Evolutionary conservation across 2,797 vertebrate genomes (phyloP).

Genomic region (Chiroxiphia lanceolata): DNA sequence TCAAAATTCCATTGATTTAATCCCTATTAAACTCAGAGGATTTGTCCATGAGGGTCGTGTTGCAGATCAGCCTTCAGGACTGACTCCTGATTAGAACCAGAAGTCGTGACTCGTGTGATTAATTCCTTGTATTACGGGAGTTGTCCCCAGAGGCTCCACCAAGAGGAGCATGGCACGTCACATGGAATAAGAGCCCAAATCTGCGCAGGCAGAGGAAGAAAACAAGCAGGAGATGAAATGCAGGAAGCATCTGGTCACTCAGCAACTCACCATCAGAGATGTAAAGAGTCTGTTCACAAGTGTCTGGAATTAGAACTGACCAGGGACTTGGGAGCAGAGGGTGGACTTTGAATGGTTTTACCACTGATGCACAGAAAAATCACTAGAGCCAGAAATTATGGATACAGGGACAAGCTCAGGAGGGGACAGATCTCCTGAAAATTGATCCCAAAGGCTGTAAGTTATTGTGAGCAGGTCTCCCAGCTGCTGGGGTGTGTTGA

Average conservation of each 20-base stretch:
- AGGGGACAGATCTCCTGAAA: not conserved
- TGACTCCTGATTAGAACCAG: constrained; percentile 50
- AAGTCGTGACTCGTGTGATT: not conserved
- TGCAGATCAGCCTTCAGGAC: constrained; percentile 20
- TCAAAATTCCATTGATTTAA: constrained; percentile 7
- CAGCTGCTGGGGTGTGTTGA: not conserved
- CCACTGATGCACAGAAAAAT: not conserved
- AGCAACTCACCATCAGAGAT: not conserved
- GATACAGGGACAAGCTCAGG: not conserved
- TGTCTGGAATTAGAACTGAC: not conserved
- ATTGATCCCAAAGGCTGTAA: not conserved
- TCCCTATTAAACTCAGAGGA: constrained; percentile 27
- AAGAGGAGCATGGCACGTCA: not conserved
- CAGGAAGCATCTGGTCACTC: not conserved
- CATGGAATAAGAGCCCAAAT: not conserved
- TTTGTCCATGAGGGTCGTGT: not conserved
- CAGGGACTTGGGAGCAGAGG: not conserved
- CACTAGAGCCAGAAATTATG: not conserved
- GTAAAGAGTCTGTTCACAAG: not conserved
- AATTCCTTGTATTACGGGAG: constrained; percentile 1
- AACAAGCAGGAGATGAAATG: not conserved
- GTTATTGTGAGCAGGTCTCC: not conserved
- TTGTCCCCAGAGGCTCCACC: not conserved
- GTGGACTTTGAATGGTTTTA: not conserved
- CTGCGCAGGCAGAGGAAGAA: not conserved